phyloP scores from a whole-genome alignment of 2,113 vertebrate genomes.

The Turdus rufiventris region DNA sequence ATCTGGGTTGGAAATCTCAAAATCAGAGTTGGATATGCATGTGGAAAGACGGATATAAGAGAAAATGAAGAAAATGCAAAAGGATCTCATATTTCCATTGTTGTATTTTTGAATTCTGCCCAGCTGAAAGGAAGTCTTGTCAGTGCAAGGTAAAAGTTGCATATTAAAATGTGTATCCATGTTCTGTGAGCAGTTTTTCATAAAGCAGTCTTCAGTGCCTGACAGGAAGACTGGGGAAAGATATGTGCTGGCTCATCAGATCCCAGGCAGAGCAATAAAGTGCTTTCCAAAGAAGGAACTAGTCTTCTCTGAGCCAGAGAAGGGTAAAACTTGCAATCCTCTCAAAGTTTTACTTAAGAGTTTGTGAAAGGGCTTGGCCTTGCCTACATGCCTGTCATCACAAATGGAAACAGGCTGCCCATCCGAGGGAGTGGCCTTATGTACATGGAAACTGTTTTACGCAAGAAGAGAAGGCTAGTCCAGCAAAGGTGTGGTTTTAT shows the following conservation, averaged over 20 bases:
- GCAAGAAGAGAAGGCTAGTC: background rate
- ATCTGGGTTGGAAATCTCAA: background rate
- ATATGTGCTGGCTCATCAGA: background rate
- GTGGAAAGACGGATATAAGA: background rate
- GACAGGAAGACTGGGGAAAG: background rate
- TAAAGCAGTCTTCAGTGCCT: background rate
- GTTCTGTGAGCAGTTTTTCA: background rate
- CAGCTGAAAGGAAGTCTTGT: background rate
- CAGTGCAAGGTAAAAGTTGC: background rate
- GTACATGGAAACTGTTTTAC: background rate
- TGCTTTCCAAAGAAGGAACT: background rate
- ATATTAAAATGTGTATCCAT: background rate
- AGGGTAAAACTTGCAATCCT: background rate
- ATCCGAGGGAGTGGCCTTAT: background rate
- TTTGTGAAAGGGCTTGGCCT: background rate
- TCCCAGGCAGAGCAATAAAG: background rate
- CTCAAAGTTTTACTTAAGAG: background rate
- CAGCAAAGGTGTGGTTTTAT: conserved; percentile 25
- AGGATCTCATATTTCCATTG: background rate
- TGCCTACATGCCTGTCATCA: background rate
- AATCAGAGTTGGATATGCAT: background rate
- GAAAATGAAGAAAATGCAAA: background rate
- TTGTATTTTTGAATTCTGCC: background rate
- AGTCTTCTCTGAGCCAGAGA: background rate
- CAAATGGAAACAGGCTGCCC: background rate